These are phyloP conservation scores for Trichonephila clavata DNA, from an alignment of 1,140 invertebrate species.

Conservation along the genomic window DNA sequence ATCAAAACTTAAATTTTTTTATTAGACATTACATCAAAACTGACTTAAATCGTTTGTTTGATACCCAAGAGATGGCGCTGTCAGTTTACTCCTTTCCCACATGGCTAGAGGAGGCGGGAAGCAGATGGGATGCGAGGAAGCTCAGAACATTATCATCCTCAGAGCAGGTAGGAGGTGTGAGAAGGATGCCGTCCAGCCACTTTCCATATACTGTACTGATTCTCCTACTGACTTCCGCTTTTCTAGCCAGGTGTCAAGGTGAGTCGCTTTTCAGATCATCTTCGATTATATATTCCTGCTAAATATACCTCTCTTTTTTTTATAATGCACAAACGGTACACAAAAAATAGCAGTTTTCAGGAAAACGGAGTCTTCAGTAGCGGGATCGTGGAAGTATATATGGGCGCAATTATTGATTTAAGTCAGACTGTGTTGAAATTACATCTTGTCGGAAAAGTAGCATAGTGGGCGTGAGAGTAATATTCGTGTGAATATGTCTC, in stretches of 20 bases:
- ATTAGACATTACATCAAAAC: too few species aligned
- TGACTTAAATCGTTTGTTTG: neutral
- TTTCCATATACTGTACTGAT: slow-evolving; percentile 39
- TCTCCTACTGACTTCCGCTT: slow-evolving; percentile 46
- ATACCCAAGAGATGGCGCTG: slow-evolving; percentile 26
- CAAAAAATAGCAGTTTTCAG: neutral
- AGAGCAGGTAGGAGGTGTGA: slow-evolving; percentile 27
- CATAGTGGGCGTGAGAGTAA: neutral
- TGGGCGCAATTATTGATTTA: neutral
- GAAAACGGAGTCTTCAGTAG: neutral
- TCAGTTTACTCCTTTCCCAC: neutral
- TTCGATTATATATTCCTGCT: neutral
- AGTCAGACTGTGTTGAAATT: neutral
- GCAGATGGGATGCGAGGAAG: slow-evolving; percentile 16
- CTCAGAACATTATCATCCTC: slow-evolving; percentile 29
- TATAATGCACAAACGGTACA: neutral
- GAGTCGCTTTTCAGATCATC: slow-evolving; percentile 23
- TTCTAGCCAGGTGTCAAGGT: slow-evolving; percentile 70
- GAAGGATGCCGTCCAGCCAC: slow-evolving; percentile 40
- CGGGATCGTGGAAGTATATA: neutral
- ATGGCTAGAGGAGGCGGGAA: slow-evolving; percentile 1
- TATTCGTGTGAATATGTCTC: too few species aligned
- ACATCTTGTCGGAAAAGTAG: neutral
- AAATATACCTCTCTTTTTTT: neutral
- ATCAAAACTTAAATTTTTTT: too few species aligned